A percentile compares a stretch with the other conserved stretches of the same genome.
These are phyloP conservation scores for Neodontobutis hainanensis DNA, from an alignment of 2,113 vertebrate species.

Conservation along the genomic window DNA sequence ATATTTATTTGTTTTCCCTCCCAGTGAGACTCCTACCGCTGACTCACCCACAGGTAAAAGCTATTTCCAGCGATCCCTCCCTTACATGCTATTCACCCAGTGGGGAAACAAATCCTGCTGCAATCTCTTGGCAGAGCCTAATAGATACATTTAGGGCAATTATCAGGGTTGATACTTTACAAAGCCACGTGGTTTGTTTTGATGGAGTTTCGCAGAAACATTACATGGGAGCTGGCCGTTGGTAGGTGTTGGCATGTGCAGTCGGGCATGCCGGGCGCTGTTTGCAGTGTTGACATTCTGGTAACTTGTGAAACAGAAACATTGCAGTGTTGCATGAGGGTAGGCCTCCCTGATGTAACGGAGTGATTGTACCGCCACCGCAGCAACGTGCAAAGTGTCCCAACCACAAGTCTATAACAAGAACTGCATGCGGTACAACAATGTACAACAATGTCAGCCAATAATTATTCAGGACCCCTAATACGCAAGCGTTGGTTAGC, in stretches of 20 bases:
- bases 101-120: slow-evolving; percentile 53
- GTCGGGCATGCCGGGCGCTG: slow-evolving; percentile 48
- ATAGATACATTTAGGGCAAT: slow-evolving; percentile 63
- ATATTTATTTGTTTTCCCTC: slow-evolving; percentile 34
- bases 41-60: slow-evolving; percentile 43
- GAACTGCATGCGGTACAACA: neutral
- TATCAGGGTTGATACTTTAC: slow-evolving; percentile 42
- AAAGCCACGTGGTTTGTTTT: slow-evolving; percentile 49
- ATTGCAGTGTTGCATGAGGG: slow-evolving; percentile 30
- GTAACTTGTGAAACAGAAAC: slow-evolving; percentile 56
- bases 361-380: neutral
- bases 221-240: slow-evolving; percentile 17
- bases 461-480: neutral
- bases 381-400: slow-evolving; percentile 4
- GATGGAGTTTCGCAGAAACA: slow-evolving; percentile 40
- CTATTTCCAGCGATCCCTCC: slow-evolving; percentile 52
- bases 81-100: slow-evolving; percentile 62
- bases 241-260: slow-evolving; percentile 54
- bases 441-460: neutral
- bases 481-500: neutral
- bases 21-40: neutral
- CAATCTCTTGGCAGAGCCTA: slow-evolving; percentile 43
- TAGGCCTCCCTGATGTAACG: slow-evolving; percentile 57
- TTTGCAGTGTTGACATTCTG: slow-evolving; percentile 59
- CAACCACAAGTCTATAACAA: neutral